phyloP scores from a whole-genome alignment of 2,888 invertebrate species.

The Lithosia quadra region DNA sequence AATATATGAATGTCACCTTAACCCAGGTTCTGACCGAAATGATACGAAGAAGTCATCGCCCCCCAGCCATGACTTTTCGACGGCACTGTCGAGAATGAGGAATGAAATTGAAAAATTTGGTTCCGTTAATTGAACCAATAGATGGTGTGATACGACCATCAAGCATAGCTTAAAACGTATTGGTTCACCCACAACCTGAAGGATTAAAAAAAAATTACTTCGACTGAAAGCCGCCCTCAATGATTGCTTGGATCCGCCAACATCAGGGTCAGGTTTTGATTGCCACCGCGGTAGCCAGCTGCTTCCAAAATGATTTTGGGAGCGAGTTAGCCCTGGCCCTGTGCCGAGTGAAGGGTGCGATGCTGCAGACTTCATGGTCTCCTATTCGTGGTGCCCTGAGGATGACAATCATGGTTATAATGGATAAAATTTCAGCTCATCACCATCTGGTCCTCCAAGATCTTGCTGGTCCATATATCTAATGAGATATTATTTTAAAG shows the following conservation, averaged over 20 bases:
- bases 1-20: background rate
- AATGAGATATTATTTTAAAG: no score
- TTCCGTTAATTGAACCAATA: background rate
- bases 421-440: background rate
- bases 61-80: no score
- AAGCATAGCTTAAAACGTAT: background rate
- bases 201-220: background rate
- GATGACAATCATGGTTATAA: background rate
- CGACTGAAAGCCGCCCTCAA: background rate
- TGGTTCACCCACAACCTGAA: background rate
- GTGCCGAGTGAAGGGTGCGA: constrained; percentile 1
- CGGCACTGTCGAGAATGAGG: background rate
- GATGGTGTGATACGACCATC: background rate
- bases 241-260: constrained; percentile 1
- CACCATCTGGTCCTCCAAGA: background rate
- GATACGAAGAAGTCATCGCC: background rate
- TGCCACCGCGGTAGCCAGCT: constrained; percentile 4
- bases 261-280: constrained; percentile 13
- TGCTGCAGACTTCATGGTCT: background rate
- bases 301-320: background rate
- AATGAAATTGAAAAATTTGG: background rate
- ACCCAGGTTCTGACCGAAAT: background rate
- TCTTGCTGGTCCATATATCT: background rate
- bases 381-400: background rate
- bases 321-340: background rate